Conservation (phyloP, 2,888 invertebrate species). For the Leucozona laternaria region DNA sequence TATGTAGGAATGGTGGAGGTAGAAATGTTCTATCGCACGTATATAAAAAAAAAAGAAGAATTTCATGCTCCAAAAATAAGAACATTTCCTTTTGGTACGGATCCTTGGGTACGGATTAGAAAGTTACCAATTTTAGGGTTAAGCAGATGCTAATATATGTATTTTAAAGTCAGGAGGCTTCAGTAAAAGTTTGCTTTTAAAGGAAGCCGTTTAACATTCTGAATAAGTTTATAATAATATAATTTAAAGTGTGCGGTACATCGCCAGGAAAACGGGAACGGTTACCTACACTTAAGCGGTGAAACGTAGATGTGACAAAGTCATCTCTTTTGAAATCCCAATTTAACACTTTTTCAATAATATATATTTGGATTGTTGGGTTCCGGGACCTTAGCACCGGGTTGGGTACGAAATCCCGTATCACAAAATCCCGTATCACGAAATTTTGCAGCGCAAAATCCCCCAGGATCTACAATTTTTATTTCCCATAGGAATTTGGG, state of each 20-base stretch:
- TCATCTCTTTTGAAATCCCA: too few relatives aligned
- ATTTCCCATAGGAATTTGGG: too few relatives aligned
- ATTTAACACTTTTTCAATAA: too few relatives aligned
- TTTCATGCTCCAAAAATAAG: not conserved
- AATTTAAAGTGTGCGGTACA: not conserved
- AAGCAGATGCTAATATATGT: not conserved
- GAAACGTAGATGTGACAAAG: not conserved
- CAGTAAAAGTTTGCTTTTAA: not conserved
- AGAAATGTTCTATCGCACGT: not conserved
- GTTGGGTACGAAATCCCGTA: too few relatives aligned
- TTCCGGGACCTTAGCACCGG: too few relatives aligned
- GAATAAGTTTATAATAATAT: not conserved
- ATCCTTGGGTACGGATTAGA: not conserved
- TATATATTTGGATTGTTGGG: too few relatives aligned
- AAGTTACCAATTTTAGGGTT: not conserved
- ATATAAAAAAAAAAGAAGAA: not conserved
- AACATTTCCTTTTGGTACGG: not conserved
- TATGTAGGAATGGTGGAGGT: too few relatives aligned
- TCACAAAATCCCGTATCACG: too few relatives aligned
- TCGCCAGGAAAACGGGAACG: not conserved
- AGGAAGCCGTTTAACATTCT: not conserved
- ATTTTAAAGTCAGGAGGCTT: not conserved
- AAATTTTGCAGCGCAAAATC: too few relatives aligned
- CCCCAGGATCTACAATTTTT: too few relatives aligned
- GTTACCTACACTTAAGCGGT: not conserved